These are phyloP conservation scores for Hyles vespertilio DNA, from an alignment of 1,140 invertebrate genomes.

Conservation along the genomic window DNA sequence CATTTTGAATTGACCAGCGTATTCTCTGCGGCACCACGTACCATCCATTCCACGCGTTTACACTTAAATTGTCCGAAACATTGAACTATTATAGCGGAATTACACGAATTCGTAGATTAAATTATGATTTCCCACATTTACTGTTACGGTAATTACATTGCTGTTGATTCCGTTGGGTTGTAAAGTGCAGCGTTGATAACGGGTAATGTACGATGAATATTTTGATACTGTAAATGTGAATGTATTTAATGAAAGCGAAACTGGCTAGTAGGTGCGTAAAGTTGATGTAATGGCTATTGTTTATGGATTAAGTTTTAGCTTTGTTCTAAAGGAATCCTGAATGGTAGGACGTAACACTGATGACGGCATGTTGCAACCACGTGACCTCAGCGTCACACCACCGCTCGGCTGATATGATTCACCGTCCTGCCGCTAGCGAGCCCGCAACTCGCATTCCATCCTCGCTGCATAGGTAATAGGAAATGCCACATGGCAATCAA, in stretches of 20 bases:
- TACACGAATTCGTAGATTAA: conserved; percentile 9
- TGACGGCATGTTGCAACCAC: conserved; percentile 51
- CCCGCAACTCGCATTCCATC: conserved; percentile 42
- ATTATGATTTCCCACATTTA: background rate
- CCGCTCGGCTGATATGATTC: conserved; percentile 38
- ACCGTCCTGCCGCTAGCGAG: conserved; percentile 40
- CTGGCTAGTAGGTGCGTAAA: no score
- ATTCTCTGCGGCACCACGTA: conserved; percentile 35
- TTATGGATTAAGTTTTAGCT: no score
- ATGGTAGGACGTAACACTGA: conserved; percentile 25
- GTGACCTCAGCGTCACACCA: conserved; percentile 45
- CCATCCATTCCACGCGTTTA: conserved; percentile 33
- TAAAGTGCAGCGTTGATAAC: no score
- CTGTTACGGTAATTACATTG: background rate
- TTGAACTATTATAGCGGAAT: no score
- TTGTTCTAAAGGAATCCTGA: no score
- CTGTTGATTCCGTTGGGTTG: background rate
- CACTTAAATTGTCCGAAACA: conserved; percentile 14
- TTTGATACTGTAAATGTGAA: no score
- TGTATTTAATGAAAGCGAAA: no score
- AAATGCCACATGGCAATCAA: conserved; percentile 61
- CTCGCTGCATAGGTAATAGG: conserved; percentile 58
- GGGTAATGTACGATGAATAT: no score
- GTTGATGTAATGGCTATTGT: no score
- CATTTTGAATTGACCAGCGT: conserved; percentile 49